These are phyloP conservation scores for Phalacrocorax carbo DNA, from an alignment of 2,113 vertebrate species.

Conservation along the genomic window DNA sequence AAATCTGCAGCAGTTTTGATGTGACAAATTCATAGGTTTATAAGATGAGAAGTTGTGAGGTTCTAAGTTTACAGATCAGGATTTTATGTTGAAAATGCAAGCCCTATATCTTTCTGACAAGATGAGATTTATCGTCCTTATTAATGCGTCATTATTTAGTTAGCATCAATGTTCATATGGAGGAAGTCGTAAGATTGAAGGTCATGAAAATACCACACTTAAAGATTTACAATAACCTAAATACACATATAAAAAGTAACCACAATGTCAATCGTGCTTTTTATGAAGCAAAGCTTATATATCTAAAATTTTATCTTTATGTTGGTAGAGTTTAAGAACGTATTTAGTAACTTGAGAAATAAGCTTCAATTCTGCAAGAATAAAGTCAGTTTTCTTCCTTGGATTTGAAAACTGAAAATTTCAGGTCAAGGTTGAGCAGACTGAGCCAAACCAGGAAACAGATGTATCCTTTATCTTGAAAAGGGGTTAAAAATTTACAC, in stretches of 20 bases:
- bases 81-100: background rate
- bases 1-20: background rate
- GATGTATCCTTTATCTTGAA: background rate
- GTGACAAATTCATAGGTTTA: background rate
- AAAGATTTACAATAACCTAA: background rate
- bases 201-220: background rate
- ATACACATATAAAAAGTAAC: background rate
- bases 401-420: background rate
- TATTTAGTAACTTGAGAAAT: background rate
- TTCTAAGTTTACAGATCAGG: background rate
- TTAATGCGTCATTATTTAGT: background rate
- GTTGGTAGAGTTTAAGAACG: background rate
- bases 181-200: background rate
- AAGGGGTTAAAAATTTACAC: background rate
- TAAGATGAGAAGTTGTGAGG: background rate
- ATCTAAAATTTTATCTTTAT: background rate
- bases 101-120: background rate
- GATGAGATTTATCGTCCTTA: background rate
- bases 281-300: background rate
- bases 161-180: background rate
- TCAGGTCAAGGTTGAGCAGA: background rate
- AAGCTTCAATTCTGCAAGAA: background rate
- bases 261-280: background rate
- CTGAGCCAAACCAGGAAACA: slow-evolving; percentile 9
- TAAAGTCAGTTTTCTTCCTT: background rate